Evolutionary conservation across 2,888 invertebrate species (phyloP).

Genomic region (Macropis europaea): DNA sequence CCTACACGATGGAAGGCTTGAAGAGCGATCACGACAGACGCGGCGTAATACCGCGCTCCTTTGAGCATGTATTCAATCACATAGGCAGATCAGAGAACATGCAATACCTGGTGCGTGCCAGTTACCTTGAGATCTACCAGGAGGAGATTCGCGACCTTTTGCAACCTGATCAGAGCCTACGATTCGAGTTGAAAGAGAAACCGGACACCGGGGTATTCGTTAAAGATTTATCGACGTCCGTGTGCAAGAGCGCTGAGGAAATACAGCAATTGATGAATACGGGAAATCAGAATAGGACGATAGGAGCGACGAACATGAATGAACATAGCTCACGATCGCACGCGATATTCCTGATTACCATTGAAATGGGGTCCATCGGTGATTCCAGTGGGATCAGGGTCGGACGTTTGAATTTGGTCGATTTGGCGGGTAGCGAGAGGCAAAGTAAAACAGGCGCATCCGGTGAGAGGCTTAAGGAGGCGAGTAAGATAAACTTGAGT

Average conservation of each 20-base stretch:
- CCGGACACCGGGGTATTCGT: slow-evolving; percentile 95
- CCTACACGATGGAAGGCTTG: slow-evolving; percentile 88
- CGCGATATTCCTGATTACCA: slow-evolving; percentile 98
- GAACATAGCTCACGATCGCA: slow-evolving; percentile 98
- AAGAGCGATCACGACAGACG: slow-evolving; percentile 85
- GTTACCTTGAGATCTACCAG: slow-evolving; percentile 98
- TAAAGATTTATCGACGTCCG: slow-evolving; percentile 95
- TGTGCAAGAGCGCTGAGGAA: slow-evolving; percentile 96
- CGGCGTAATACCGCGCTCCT: slow-evolving; percentile 97
- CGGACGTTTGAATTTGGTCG: slow-evolving; percentile 97
- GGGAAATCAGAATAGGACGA: slow-evolving; percentile 96
- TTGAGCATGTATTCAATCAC: slow-evolving; percentile 98
- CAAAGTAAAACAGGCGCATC: slow-evolving; percentile 98
- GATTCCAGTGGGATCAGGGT: slow-evolving; percentile 84
- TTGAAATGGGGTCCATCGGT: slow-evolving; percentile 93
- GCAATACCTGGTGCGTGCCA: slow-evolving; percentile 97
- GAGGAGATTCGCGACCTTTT: slow-evolving; percentile 89
- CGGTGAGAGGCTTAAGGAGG: slow-evolving; percentile 95
- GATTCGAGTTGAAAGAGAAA: slow-evolving; percentile 88
- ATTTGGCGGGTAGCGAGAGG: slow-evolving; percentile 98
- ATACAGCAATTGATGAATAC: slow-evolving; percentile 96
- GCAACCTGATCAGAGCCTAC: slow-evolving; percentile 85
- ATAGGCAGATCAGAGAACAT: slow-evolving; percentile 95
- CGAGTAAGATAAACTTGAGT: slow-evolving; percentile 98
- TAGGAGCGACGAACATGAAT: slow-evolving; percentile 98